A percentile compares a stretch with the other conserved stretches of the same genome.
phyloP scores from a whole-genome alignment of 2,113 vertebrate genomes.

The Channa argus region DNA sequence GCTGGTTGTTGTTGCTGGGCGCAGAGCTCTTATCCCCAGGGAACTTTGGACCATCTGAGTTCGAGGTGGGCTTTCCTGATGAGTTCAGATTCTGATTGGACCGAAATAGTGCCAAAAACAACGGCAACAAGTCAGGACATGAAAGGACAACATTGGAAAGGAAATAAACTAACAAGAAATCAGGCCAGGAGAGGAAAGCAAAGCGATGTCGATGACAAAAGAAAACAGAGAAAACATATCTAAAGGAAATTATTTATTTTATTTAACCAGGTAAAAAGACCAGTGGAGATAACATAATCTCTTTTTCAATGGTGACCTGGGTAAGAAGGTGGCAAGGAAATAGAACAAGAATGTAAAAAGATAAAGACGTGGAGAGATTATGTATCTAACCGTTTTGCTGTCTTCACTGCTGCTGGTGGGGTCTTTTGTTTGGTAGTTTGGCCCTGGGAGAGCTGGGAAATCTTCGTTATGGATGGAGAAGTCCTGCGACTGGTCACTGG shows the following conservation, averaged over 20 bases:
- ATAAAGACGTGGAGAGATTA: not conserved
- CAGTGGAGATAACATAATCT: too few species aligned
- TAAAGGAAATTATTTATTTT: not conserved
- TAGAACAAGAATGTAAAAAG: fast-evolving
- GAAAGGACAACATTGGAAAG: not conserved
- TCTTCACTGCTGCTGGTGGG: constrained; percentile 95
- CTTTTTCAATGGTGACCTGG: too few species aligned
- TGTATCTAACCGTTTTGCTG: constrained; percentile 91
- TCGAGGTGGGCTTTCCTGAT: constrained; percentile 93
- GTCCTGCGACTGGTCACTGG: constrained; percentile 98
- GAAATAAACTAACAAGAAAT: not conserved
- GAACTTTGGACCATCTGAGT: constrained; percentile 97
- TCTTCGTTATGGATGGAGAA: constrained; percentile 99
- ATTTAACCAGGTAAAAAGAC: too few species aligned
- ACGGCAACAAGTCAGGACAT: not conserved
- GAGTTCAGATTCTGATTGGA: constrained; percentile 93
- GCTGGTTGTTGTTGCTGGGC: constrained; percentile 97
- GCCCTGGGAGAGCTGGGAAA: constrained; percentile 97
- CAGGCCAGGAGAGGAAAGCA: not conserved
- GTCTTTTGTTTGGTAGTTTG: constrained; percentile 94
- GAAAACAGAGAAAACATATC: not conserved
- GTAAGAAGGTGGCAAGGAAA: too few species aligned
- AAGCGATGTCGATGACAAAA: too few species aligned
- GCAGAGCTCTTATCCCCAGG: constrained; percentile 93
- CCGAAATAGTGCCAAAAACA: not conserved